Evolutionary conservation across 2,888 invertebrate genomes (phyloP), one percentile per base, ranked within the genome.

Genomic region (Andrena hattorfiana): DNA sequence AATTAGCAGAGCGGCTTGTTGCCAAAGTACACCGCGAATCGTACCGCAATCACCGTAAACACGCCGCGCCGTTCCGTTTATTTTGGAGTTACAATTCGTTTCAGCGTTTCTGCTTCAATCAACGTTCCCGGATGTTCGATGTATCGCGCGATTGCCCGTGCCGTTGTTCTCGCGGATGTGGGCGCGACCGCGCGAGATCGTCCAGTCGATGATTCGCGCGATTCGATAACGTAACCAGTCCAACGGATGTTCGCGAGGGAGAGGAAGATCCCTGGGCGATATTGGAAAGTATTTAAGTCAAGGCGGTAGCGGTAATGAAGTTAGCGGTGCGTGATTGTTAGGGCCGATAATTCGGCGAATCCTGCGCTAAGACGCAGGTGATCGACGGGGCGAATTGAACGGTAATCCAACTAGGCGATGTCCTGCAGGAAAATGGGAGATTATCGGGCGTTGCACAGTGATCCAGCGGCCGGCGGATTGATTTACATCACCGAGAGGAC

Each of bases 101-200:
- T 80, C 81, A 68, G 56, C 30, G 66, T 81, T 81, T 79, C 81
- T 80, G 80, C 81, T 59, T 81, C 80, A 79, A 81, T 81, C 81
- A 79, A 79, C 80, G 67, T 79, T 72, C 51, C 42, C 80, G 56
- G 56, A 56, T 35, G 68, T 81, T 81, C 81, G 64, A 68, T 79
- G 56, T 81, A 35, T 80, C 80, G 62, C 72, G 68, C 74, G 66
- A 75, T 71, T 67, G 49, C 56, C 54, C 75, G 67, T 67, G 48
- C 1, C 51, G 63, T 56, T 69, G 54, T 62, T 48, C 28, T 26
- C 54, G 60, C 49, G 60, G 28, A 35, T n/a, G 56, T 8, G 5
- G 13, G 10, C 23, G 4, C 6, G 30, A 16, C 42, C 42, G 4
- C 32, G 35, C 35, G 59, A 56, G 54, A 71, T 63, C 35, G 35